Percentiles rank a stretch among this genome's conserved stretches.
phyloP scores from a whole-genome alignment of 2,888 invertebrate species.

The Chorisops tibialis region DNA sequence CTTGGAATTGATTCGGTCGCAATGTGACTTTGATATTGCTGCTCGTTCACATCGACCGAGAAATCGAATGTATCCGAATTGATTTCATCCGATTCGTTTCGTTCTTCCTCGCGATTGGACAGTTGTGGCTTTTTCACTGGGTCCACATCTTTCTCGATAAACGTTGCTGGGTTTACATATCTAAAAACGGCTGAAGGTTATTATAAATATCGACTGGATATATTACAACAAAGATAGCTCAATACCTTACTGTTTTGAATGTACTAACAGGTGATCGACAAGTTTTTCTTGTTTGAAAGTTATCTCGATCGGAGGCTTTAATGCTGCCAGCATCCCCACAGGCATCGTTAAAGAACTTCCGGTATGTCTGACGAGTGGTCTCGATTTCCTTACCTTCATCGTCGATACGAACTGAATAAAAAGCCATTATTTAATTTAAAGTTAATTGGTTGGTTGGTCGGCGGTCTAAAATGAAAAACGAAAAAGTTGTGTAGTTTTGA shows the following conservation, averaged over 20 bases:
- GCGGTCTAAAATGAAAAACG: not conserved
- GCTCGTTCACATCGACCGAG: constrained; percentile 2
- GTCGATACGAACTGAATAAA: constrained; percentile 39
- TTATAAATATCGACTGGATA: not conserved
- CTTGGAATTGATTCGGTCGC: constrained; percentile 38
- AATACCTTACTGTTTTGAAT: constrained; percentile 25
- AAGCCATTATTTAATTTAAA: constrained; percentile 37
- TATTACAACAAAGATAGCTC: not conserved
- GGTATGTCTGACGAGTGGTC: constrained; percentile 25
- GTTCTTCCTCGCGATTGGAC: constrained; percentile 25
- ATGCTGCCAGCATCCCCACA: constrained; percentile 2
- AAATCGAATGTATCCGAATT: constrained; percentile 13
- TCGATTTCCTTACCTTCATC: constrained; percentile 38
- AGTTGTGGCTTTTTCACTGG: constrained; percentile 16
- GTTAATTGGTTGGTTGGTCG: not conserved
- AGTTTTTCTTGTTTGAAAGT: not conserved
- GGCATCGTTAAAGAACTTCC: constrained; percentile 4
- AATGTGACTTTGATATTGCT: constrained; percentile 24
- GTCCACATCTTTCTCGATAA: constrained; percentile 36
- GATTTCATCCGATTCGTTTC: constrained; percentile 5
- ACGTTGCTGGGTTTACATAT: constrained; percentile 39
- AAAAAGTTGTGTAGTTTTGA: too few relatives aligned
- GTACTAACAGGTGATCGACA: constrained; percentile 10
- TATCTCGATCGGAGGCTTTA: not conserved
- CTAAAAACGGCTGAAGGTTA: constrained; percentile 29